phyloP scores from a whole-genome alignment of 2,888 invertebrate species.

The Sarcophaga variegata region DNA sequence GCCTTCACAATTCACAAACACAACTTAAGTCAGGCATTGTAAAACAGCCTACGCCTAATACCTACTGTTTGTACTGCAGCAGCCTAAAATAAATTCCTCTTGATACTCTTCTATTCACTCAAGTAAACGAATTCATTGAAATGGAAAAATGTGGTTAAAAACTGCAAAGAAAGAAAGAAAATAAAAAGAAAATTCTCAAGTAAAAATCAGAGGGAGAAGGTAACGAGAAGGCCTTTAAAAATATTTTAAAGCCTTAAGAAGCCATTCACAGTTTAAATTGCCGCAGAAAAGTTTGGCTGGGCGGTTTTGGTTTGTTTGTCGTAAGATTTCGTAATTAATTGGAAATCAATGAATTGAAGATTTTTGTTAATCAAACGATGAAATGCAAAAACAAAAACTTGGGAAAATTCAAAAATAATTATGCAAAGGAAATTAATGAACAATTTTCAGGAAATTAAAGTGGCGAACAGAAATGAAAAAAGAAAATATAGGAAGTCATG shows the following conservation, averaged over 20 bases:
- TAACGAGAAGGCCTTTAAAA: background rate
- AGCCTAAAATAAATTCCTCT: no score
- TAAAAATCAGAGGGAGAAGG: background rate
- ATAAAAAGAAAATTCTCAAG: background rate
- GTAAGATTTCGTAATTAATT: constrained; percentile 20
- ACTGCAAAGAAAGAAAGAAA: background rate
- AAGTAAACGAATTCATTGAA: constrained; percentile 36
- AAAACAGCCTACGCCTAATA: no score
- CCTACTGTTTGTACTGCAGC: no score
- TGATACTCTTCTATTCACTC: constrained; percentile 12
- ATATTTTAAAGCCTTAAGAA: background rate
- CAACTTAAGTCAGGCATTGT: no score
- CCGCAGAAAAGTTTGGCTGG: no score
- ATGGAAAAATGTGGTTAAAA: constrained; percentile 48
- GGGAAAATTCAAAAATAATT: constrained; percentile 1
- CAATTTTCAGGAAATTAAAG: constrained; percentile 29
- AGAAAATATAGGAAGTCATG: background rate
- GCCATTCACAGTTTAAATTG: background rate
- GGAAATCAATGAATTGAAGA: constrained; percentile 42
- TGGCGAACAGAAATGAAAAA: background rate
- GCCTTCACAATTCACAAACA: no score
- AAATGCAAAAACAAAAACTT: background rate
- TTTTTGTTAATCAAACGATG: constrained; percentile 15
- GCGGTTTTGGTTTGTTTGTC: background rate
- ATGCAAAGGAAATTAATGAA: constrained; percentile 32